Evolutionary conservation across 2,797 vertebrate species (phyloP), one percentile per base, ranked within the genome.

Genomic region (Crypturellus tataupa): DNA sequence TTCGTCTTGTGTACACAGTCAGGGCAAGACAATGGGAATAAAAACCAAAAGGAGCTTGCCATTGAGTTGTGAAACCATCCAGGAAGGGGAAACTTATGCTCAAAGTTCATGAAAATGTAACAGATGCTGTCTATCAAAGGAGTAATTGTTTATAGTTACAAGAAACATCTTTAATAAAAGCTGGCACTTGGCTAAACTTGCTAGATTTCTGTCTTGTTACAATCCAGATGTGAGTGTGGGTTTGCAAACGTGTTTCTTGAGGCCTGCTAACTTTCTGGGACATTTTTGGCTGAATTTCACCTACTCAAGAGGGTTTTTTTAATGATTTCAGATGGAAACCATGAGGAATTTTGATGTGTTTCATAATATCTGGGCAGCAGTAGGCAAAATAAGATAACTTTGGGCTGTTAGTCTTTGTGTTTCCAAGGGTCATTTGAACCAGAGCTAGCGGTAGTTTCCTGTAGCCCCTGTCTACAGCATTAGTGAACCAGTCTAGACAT

Each of bases 141-240:
- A 92, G 79, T 44, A 58, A 78, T 44, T 95, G 87, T 89, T 93
- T 93, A 94, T 73, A 81, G 73, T 91, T 86, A 90, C 44, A 89
- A 90, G 40, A 86, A 92, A 90, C n/a, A 40, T 63, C 86, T 89
- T 89, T 77, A 89, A 90, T 85, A 92, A 96, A 97, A 94, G 55
- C 40, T 89, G 92, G 85, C 86, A 95, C 87, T 90, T 92, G 56
- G 75, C 69, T 95, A 76, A 39, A 85, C 87, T 89, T 92, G 31
- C 59, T 71, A 59, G 47, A 91, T 93, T 88, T 89, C 76, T 60
- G 59, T 89, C 90, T 83, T 95, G 44, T 81, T 92, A 59, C 31
- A 90, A 90, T 80, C 73, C 91, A 94, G 93, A 96, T 89, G 81
- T 91, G 89, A 62, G 4, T 85, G 81, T 0, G 39, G 69, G 58